These are phyloP conservation scores for Prunella strophiata DNA, from an alignment of 2,797 vertebrate genomes.

Conservation along the genomic window DNA sequence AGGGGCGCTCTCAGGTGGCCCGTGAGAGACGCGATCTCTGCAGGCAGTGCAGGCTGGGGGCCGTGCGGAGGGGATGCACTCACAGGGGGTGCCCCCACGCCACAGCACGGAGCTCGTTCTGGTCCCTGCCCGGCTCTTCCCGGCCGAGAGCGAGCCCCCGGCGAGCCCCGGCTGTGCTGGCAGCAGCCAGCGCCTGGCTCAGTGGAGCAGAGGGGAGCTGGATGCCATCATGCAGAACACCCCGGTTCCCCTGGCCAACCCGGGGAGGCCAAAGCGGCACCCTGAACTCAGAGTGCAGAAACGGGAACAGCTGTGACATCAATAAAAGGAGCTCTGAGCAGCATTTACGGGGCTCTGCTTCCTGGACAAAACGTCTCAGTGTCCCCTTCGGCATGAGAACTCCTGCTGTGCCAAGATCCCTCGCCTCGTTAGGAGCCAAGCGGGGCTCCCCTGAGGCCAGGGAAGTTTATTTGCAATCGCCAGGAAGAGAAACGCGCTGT, in stretches of 20 bases:
- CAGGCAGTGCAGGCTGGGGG: not conserved
- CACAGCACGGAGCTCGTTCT: not conserved
- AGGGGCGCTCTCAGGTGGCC: not conserved
- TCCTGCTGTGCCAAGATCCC: not conserved
- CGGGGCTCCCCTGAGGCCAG: not conserved
- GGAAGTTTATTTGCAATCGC: not conserved
- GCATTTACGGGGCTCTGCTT: not conserved
- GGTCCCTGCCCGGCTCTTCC: not conserved
- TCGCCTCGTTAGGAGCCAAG: not conserved
- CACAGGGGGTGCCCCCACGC: not conserved
- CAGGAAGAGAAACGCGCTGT: not conserved
- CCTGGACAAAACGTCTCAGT: not conserved
- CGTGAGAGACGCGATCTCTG: rapidly evolving
- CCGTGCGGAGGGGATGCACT: not conserved
- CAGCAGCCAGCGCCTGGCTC: not conserved
- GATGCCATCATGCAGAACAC: rapidly evolving
- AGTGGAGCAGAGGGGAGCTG: not conserved
- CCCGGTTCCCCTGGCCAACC: not conserved
- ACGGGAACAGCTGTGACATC: not conserved
- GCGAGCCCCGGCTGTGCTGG: not conserved
- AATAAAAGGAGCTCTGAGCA: not conserved
- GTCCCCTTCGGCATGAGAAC: not conserved
- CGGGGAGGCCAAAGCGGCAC: not conserved
- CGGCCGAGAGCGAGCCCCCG: not conserved
- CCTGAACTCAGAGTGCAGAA: not conserved